Evolutionary conservation across 2,113 vertebrate species (phyloP).

Genomic region (Oreotragus oreotragus): DNA sequence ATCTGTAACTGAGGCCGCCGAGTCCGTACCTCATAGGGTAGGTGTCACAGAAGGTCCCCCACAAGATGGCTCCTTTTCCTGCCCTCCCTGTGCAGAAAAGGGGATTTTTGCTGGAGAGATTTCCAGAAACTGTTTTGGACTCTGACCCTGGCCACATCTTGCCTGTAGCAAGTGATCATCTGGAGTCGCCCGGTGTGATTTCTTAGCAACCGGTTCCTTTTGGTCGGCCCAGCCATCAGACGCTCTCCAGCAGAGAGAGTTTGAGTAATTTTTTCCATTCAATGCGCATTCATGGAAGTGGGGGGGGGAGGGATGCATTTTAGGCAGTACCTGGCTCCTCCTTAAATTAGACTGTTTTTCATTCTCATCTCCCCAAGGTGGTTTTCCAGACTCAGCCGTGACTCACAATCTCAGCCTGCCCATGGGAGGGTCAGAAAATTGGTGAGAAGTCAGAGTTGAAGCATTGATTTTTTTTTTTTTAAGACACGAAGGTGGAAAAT

Average conservation of each 20-base stretch:
- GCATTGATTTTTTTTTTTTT: not conserved
- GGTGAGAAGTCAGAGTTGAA: constrained; percentile 56
- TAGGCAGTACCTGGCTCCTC: constrained; percentile 67
- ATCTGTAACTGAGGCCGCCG: not conserved
- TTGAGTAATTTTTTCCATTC: constrained; percentile 68
- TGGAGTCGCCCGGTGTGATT: constrained; percentile 25
- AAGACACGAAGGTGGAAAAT: not conserved
- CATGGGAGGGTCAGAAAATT: constrained; percentile 33
- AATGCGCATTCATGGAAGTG: constrained; percentile 59
- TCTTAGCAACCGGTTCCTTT: constrained; percentile 70
- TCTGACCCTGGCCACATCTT: not conserved
- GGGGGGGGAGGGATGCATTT: constrained; percentile 62
- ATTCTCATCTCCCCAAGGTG: constrained; percentile 41
- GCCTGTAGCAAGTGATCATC: constrained; percentile 7
- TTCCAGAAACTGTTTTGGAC: not conserved
- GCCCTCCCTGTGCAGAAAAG: not conserved
- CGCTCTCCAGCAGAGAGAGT: constrained; percentile 52
- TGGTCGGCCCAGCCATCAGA: constrained; percentile 50
- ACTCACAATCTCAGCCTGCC: not conserved
- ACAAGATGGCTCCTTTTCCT: not conserved
- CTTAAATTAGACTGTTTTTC: constrained; percentile 47
- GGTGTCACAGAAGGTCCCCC: not conserved
- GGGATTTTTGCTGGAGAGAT: not conserved
- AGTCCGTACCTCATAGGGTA: not conserved
- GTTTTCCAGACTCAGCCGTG: not conserved